Evolutionary conservation across 2,888 invertebrate genomes (phyloP).

Genomic region (Pycnomerus fuliginosus): DNA sequence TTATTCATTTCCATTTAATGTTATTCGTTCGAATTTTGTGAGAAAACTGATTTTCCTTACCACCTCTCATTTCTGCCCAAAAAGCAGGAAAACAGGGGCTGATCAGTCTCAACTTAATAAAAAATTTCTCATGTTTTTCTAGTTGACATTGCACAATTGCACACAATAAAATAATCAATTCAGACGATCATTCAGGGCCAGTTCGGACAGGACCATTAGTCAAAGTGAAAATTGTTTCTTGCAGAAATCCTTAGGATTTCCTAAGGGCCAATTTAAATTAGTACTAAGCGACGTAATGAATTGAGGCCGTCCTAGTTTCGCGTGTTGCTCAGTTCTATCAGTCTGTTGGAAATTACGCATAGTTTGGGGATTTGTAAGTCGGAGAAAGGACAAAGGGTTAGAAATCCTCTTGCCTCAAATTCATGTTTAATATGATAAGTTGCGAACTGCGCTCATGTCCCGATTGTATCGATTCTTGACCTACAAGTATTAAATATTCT

Average conservation of each 20-base stretch:
- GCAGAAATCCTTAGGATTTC: background rate
- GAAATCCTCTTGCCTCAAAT: background rate
- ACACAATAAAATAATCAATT: no score
- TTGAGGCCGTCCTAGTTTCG: conserved; percentile 17
- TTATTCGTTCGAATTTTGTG: no score
- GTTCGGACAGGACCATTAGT: background rate
- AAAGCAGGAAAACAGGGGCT: no score
- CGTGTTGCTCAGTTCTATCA: conserved; percentile 12
- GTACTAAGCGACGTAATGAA: conserved; percentile 20
- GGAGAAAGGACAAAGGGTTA: conserved; percentile 13
- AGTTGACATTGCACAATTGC: no score
- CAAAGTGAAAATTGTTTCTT: background rate
- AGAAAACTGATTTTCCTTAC: no score
- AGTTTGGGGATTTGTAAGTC: conserved; percentile 21
- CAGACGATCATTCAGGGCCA: no score
- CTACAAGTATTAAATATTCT: no score
- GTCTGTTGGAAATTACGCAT: conserved; percentile 19
- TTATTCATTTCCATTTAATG: no score
- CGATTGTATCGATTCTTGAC: no score
- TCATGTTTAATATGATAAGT: background rate
- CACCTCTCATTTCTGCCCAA: no score
- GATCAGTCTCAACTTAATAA: no score
- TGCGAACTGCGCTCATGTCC: background rate
- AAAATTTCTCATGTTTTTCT: no score
- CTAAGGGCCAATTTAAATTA: conserved; percentile 14